A percentile compares a stretch with the other conserved stretches of the same genome.
These are phyloP conservation scores for Batillaria attramentaria DNA, from an alignment of 1,140 invertebrate species.

Conservation along the genomic window DNA sequence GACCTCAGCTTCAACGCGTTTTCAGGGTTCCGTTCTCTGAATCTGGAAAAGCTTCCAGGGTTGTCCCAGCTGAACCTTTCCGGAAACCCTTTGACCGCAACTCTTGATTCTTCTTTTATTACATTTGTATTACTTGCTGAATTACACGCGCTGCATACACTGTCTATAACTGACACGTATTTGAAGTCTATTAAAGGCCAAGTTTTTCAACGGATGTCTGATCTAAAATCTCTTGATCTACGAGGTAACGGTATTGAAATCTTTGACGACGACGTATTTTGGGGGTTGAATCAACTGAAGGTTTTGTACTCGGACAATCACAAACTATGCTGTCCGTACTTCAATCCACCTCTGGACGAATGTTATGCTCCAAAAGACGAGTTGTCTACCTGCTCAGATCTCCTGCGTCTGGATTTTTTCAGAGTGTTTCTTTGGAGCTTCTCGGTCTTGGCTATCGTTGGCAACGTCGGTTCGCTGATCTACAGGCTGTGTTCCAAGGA, in stretches of 20 bases:
- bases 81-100: not conserved
- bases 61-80: not conserved
- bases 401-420: constrained; percentile 37
- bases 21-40: not conserved
- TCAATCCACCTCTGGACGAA: constrained; percentile 25
- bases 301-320: constrained; percentile 36
- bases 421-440: constrained; percentile 43
- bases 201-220: not conserved
- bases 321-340: constrained; percentile 43
- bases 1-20: constrained; percentile 19
- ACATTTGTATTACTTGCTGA: not conserved
- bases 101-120: not conserved
- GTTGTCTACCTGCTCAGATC: constrained; percentile 46
- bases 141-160: not conserved
- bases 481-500: constrained; percentile 26
- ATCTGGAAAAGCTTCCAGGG: not conserved
- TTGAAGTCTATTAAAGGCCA: constrained; percentile 14
- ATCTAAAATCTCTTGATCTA: constrained; percentile 30
- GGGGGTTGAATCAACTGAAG: constrained; percentile 32
- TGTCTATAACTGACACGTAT: not conserved
- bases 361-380: constrained; percentile 42
- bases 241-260: constrained; percentile 27
- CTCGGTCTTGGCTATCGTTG: constrained; percentile 36
- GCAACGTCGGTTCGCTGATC: constrained; percentile 45
- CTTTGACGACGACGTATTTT: constrained; percentile 35